These are phyloP conservation scores for Callospermophilus lateralis DNA, from an alignment of 2,113 vertebrate species.

Conservation along the genomic window DNA sequence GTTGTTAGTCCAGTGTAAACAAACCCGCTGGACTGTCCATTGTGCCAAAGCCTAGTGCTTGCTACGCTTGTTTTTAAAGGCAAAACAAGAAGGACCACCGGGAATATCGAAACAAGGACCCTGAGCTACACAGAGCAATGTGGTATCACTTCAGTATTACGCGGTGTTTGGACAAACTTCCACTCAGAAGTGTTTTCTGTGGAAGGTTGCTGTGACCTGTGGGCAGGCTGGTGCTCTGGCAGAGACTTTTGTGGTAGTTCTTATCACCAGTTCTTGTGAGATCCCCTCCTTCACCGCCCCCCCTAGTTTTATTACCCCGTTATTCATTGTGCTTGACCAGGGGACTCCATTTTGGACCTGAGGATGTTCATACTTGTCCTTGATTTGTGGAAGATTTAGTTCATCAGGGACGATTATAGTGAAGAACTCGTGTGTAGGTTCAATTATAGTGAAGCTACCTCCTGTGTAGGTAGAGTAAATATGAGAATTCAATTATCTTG, in stretches of 20 bases:
- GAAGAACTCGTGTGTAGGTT: not conserved
- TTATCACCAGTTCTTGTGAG: not conserved
- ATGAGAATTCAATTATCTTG: not conserved
- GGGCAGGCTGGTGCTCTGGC: no score
- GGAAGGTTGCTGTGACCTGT: not conserved
- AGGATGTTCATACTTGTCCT: not conserved
- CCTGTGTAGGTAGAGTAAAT: not conserved
- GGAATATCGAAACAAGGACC: not conserved
- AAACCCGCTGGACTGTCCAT: no score
- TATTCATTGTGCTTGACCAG: not conserved
- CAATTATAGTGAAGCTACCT: not conserved
- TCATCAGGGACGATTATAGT: not conserved
- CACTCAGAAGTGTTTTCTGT: not conserved
- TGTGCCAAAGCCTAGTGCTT: no score
- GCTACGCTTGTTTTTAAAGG: not conserved
- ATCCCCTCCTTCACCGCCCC: not conserved
- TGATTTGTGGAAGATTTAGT: not conserved
- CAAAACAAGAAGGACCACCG: not conserved
- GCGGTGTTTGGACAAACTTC: not conserved
- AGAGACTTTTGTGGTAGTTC: not conserved
- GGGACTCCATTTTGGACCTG: not conserved
- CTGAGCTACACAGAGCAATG: not conserved
- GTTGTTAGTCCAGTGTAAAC: not conserved
- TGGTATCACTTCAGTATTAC: no score
- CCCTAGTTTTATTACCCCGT: not conserved